Conservation (phyloP, 2,888 invertebrate genomes). For the Hydraecia micacea region DNA sequence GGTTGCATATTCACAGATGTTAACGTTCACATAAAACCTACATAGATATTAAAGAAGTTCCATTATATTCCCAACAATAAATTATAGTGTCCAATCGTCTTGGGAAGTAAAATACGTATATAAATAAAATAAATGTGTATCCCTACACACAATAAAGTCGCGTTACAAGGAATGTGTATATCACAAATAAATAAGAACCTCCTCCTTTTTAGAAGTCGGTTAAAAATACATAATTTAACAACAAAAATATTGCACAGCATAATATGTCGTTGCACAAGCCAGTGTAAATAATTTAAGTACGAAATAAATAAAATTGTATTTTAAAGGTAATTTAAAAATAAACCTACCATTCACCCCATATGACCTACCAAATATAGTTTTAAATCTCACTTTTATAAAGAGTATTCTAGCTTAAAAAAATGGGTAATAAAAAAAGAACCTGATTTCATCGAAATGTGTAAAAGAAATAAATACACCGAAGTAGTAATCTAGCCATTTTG, state of each 20-base stretch:
- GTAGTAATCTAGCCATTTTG: background rate
- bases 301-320: constrained; percentile 45
- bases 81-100: constrained; percentile 22
- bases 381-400: constrained; percentile 50
- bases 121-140: constrained; percentile 50
- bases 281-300: constrained; percentile 50
- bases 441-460: constrained; percentile 19
- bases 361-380: constrained; percentile 29
- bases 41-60: constrained; percentile 20
- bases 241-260: constrained; percentile 64
- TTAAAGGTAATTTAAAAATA: constrained; percentile 32
- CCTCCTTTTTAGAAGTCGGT: too few relatives aligned
- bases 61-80: constrained; percentile 30
- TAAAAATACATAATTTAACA: constrained; percentile 37
- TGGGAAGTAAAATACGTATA: constrained; percentile 32
- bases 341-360: constrained; percentile 30
- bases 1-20: background rate
- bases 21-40: background rate
- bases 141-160: constrained; percentile 35
- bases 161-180: constrained; percentile 59
- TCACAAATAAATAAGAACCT: constrained; percentile 42
- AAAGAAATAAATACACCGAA: constrained; percentile 7
- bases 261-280: constrained; percentile 47
- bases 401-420: constrained; percentile 27
- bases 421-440: background rate